phyloP scores from a whole-genome alignment of 2,113 vertebrate species.

The Phocoena phocoena region DNA sequence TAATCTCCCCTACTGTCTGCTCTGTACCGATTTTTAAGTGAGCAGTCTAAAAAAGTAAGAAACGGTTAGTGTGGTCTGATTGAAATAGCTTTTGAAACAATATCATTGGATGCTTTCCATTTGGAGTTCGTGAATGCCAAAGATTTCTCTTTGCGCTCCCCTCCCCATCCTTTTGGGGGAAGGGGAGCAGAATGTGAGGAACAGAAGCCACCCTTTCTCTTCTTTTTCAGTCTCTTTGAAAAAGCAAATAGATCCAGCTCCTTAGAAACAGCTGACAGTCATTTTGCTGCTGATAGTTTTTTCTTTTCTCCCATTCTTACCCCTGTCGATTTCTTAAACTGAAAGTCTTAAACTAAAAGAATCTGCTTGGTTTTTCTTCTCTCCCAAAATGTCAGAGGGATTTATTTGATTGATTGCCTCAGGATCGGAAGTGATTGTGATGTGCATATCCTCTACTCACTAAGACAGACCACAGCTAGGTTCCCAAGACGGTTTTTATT shows the following conservation, averaged over 20 bases:
- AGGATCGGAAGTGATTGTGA: neutral
- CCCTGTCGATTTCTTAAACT: neutral
- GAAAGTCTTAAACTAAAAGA: neutral
- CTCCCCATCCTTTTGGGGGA: neutral
- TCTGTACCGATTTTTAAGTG: slow-evolving; percentile 10
- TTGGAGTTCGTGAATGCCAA: neutral
- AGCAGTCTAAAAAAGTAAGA: neutral
- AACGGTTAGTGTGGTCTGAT: neutral
- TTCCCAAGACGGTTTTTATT: neutral
- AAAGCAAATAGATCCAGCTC: neutral
- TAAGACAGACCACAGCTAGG: neutral
- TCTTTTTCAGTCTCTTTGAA: neutral
- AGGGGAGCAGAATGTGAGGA: neutral
- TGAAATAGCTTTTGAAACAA: slow-evolving; percentile 8
- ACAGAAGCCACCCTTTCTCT: neutral
- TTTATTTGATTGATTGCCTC: neutral
- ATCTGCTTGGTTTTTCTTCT: neutral
- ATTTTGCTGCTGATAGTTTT: slow-evolving; percentile 25
- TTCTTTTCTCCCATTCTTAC: neutral
- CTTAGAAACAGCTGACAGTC: neutral
- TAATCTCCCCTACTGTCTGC: neutral
- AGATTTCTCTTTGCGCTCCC: neutral
- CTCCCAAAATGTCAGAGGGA: neutral
- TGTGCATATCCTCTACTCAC: neutral
- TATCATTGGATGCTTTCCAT: neutral